A percentile compares a stretch with the other conserved stretches of the same genome.
These are phyloP conservation scores for Poeciliopsis infans DNA, from an alignment of 2,797 vertebrate genomes.

Conservation along the genomic window DNA sequence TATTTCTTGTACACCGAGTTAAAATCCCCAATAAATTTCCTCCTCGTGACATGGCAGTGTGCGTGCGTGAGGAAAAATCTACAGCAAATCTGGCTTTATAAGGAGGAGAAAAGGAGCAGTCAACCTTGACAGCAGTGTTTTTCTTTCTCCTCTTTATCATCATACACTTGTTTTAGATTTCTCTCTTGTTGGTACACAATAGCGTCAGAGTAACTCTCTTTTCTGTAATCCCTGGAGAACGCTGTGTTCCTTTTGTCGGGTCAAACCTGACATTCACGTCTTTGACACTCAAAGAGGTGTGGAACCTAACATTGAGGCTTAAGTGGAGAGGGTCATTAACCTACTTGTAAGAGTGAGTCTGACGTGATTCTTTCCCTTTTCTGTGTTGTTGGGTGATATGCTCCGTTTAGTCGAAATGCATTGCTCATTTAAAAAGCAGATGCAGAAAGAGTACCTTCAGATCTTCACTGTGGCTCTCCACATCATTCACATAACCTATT, in stretches of 20 bases:
- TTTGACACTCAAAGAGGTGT: slow-evolving; percentile 38
- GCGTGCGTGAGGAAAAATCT: slow-evolving; percentile 11
- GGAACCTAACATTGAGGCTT: slow-evolving; percentile 26
- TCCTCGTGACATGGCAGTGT: slow-evolving; percentile 27
- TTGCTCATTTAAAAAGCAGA: neutral
- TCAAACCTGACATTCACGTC: slow-evolving; percentile 39
- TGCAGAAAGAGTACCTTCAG: neutral
- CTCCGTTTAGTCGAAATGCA: slow-evolving; percentile 46
- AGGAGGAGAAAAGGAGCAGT: slow-evolving; percentile 44
- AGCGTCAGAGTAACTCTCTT: slow-evolving; percentile 44
- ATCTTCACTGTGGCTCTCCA: neutral
- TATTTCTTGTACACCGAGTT: neutral
- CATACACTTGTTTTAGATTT: slow-evolving; percentile 39
- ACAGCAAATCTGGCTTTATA: slow-evolving; percentile 56
- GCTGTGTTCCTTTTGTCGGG: slow-evolving; percentile 32
- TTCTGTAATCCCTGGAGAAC: slow-evolving; percentile 49
- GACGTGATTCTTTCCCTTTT: neutral
- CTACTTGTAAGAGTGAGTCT: slow-evolving; percentile 19
- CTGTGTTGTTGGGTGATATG: slow-evolving; percentile 7
- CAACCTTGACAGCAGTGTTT: neutral
- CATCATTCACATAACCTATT: neutral
- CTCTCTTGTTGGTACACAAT: slow-evolving; percentile 42
- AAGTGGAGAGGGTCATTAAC: slow-evolving; percentile 40
- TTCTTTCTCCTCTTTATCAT: slow-evolving; percentile 8
- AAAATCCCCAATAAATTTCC: slow-evolving; percentile 19